Percentiles rank a stretch among this genome's conserved stretches.
Evolutionary conservation across 2,888 invertebrate genomes (phyloP).

Genomic region (Clunio marinus): DNA sequence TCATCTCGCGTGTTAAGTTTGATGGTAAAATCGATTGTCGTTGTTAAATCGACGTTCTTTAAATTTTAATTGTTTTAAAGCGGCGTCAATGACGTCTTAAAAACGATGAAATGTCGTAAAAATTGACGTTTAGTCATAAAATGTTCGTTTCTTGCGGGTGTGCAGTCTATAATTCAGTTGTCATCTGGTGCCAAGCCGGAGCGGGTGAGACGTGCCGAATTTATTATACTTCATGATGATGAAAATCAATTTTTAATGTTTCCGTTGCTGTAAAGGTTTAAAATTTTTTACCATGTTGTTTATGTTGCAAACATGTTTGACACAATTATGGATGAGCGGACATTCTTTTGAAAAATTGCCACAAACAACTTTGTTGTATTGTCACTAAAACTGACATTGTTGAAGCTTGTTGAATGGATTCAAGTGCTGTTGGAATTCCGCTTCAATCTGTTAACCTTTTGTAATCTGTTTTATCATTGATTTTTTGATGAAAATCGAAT

Average conservation of each 20-base stretch:
- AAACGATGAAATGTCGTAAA: background rate
- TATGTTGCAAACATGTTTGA: background rate
- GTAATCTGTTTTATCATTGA: background rate
- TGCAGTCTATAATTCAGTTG: conserved; percentile 29
- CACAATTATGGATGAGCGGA: background rate
- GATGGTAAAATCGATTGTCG: background rate
- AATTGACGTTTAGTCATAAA: background rate
- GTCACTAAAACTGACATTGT: background rate
- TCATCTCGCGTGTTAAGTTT: background rate
- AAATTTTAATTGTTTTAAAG: conserved; percentile 25
- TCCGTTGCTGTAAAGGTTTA: background rate
- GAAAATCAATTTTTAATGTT: conserved; percentile 27
- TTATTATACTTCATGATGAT: conserved; percentile 20
- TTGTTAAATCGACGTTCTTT: background rate
- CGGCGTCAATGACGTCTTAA: background rate
- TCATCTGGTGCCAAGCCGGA: conserved; percentile 18
- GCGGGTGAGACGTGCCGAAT: background rate
- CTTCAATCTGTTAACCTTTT: background rate
- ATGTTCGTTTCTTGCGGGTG: background rate
- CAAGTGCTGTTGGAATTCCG: background rate
- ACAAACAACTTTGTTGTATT: background rate
- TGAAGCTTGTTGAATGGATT: background rate
- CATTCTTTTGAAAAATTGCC: no score
- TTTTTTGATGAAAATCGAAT: background rate
- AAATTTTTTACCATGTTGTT: background rate